These are phyloP conservation scores for Hippopotamus amphibius DNA, from an alignment of 2,113 vertebrate species.

Conservation along the genomic window DNA sequence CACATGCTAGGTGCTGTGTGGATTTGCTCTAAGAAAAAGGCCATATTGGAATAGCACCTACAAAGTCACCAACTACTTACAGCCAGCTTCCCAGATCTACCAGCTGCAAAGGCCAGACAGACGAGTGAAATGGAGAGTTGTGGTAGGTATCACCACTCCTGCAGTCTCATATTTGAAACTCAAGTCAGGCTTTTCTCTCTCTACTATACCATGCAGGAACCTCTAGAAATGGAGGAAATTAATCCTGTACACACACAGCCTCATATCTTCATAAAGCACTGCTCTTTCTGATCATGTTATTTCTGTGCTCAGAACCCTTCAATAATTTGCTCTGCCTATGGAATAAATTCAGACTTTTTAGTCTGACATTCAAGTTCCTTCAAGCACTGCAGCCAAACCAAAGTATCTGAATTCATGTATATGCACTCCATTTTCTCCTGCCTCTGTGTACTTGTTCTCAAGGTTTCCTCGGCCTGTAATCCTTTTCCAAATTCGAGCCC, in stretches of 20 bases:
- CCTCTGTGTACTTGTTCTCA: not conserved
- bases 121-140: not conserved
- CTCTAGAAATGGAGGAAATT: conserved; percentile 27
- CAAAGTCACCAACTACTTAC: not conserved
- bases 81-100: not conserved
- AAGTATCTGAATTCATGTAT: not conserved
- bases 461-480: not conserved
- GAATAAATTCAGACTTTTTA: not conserved
- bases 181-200: not conserved
- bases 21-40: conserved; percentile 2
- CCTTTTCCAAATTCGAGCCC: not conserved
- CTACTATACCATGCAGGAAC: not conserved
- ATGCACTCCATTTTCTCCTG: not conserved
- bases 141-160: not conserved
- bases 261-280: not conserved
- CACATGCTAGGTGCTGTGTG: not conserved
- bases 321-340: not conserved
- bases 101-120: not conserved
- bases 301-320: conserved; percentile 19
- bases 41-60: not conserved
- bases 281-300: conserved; percentile 3
- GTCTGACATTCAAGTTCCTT: conserved; percentile 32
- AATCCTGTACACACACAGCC: not conserved
- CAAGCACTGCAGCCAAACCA: not conserved
- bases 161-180: not conserved